Evolutionary conservation across 2,888 invertebrate genomes (phyloP), one percentile per base, ranked within the genome.

Genomic region (Hybos culiciformis): DNA sequence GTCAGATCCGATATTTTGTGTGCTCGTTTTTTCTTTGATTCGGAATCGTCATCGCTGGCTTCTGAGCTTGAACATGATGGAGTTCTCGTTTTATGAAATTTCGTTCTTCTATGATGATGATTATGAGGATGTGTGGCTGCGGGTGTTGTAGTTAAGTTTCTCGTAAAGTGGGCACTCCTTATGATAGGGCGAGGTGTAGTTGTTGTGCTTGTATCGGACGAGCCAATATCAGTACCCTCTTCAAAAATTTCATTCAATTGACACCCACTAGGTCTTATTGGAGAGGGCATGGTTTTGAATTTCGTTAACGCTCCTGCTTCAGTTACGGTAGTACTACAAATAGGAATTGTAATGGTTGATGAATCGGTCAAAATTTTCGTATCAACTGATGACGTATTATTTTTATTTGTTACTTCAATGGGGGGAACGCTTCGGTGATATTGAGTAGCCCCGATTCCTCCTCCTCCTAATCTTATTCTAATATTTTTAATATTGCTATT

Each of bases 21-120:
- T 12, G 81, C 80, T 42, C 86, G 73, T 59, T 87, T 85, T 61
- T 87, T 87, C 49, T 84, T 75, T 34, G 77, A 75, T 58, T 87
- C 87, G 41, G 83, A 83, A 58, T 86, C 86, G 54, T 80, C 80
- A 62, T 92, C 92, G 46, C 91, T 91, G 6, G 93, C 85, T 63
- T 94, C 93, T 0, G 92, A 92, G 41, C 91, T 92, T 54, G 91
- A 91, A 60, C 92, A 92, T 41, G 91, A 91, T 6, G 88, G 85
- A n/a, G 81, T 82, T 31, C 81, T 69, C 11, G 75, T 74, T 59
- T 83, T 82, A 52, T 79, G 78, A 53, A 80, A 74, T 62, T 81
- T 81, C 48, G 75, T 73, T 39, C 78, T 72, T 26, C 78, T 70
- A 54, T 78, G 77, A 21, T 36, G 36, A 14, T 36, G 36, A 19